Evolutionary conservation across 2,797 vertebrate genomes (phyloP).

Genomic region (Florisuga fusca): DNA sequence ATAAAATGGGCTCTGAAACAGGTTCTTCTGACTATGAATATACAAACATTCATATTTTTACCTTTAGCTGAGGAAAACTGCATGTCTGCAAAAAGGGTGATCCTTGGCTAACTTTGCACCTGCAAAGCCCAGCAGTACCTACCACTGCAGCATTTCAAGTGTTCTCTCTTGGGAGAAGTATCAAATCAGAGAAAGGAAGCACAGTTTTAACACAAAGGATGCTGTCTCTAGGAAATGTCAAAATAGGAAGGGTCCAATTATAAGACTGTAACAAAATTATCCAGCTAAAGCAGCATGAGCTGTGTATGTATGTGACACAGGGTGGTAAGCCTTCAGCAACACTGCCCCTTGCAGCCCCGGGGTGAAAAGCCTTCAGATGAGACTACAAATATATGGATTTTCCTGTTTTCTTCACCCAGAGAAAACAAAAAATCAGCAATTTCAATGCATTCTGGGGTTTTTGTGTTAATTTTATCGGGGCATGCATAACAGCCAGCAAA

Average conservation of each 20-base stretch:
- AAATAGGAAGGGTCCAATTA: neutral
- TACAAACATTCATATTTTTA: neutral
- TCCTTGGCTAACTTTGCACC: neutral
- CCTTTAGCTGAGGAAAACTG: neutral
- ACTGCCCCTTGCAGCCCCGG: neutral
- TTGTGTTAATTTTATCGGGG: neutral
- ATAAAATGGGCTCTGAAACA: neutral
- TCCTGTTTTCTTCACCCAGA: neutral
- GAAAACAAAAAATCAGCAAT: neutral
- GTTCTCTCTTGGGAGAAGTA: neutral
- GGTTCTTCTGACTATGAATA: neutral
- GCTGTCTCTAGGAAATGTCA: neutral
- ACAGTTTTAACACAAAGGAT: neutral
- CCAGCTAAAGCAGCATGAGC: neutral
- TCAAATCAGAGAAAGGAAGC: neutral
- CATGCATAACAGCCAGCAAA: neutral
- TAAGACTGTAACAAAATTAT: neutral
- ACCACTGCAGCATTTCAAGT: neutral
- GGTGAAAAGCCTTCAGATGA: neutral
- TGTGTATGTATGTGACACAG: accelerated
- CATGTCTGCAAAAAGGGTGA: neutral
- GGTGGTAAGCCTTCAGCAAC: neutral
- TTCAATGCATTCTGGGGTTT: neutral
- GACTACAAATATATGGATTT: neutral
- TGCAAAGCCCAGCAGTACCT: neutral